Percentiles rank a stretch among this genome's conserved stretches.
Conservation (phyloP, 2,888 invertebrate species). For the Pachycephus smyrnensis region DNA sequence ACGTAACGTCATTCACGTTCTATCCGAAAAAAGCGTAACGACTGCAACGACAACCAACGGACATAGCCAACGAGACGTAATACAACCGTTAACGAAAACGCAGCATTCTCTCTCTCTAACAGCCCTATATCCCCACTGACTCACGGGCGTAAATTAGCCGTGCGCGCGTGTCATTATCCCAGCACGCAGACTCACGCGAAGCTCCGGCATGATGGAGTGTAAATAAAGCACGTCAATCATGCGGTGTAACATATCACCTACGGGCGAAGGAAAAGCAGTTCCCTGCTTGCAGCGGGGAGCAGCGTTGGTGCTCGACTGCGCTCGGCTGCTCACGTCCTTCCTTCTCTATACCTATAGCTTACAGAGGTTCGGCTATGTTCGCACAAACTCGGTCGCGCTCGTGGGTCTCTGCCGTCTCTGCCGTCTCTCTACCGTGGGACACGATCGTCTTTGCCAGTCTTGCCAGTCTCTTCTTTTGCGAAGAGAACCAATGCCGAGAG, state of each 20-base stretch:
- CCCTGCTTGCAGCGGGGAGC: background rate
- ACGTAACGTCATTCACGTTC: too few relatives aligned
- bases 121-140: background rate
- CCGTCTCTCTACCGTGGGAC: background rate
- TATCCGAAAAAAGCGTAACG: background rate
- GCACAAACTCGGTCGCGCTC: background rate
- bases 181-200: conserved; percentile 1
- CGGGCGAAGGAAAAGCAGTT: conserved; percentile 3
- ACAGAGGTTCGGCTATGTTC: background rate
- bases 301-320: background rate
- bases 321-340: background rate
- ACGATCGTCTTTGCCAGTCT: background rate
- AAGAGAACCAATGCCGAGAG: background rate
- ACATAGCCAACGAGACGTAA: background rate
- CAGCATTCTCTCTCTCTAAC: background rate
- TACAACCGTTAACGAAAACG: background rate
- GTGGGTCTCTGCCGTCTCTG: background rate
- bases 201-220: conserved; percentile 6
- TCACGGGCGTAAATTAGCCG: background rate
- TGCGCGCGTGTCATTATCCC: conserved; percentile 6
- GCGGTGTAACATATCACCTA: conserved; percentile 10
- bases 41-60: background rate
- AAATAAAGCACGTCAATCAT: conserved; percentile 10
- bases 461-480: too few relatives aligned
- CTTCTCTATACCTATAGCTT: background rate